phyloP scores from a whole-genome alignment of 2,113 vertebrate genomes.

The Ammospiza nelsoni region DNA sequence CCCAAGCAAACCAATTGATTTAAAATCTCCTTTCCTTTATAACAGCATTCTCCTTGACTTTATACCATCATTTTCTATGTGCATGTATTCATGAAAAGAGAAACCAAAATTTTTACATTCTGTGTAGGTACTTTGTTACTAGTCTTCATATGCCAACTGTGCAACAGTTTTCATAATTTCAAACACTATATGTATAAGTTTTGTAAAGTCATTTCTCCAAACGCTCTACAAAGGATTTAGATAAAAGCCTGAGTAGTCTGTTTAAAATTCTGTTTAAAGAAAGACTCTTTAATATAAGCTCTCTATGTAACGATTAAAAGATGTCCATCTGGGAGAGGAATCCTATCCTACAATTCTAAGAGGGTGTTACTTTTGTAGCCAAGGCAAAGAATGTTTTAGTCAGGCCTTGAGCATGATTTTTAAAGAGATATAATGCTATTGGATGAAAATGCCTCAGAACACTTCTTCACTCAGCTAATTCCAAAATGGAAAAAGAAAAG shows the following conservation, averaged over 20 bases:
- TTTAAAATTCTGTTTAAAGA: not conserved
- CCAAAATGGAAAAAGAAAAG: not conserved
- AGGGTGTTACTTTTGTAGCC: not conserved
- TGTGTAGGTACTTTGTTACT: not conserved
- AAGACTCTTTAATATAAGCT: not conserved
- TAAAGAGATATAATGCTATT: not conserved
- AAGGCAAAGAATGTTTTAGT: not conserved
- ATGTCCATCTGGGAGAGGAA: not conserved
- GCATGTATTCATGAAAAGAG: not conserved
- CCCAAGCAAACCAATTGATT: not conserved
- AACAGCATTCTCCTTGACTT: not conserved
- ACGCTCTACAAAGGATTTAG: not conserved
- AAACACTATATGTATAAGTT: not conserved
- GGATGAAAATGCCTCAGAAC: not conserved
- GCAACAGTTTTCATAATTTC: not conserved
- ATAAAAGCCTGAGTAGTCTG: not conserved
- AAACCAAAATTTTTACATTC: not conserved
- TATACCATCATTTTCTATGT: not conserved
- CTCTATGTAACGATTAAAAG: rapidly evolving
- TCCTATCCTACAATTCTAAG: not conserved
- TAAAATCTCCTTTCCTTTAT: not conserved
- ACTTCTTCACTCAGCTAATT: not conserved
- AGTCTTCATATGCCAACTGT: not conserved
- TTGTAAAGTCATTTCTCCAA: not conserved
- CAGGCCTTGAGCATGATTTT: not conserved